phyloP scores from a whole-genome alignment of 2,888 invertebrate species.

The Lomographa bimaculata region DNA sequence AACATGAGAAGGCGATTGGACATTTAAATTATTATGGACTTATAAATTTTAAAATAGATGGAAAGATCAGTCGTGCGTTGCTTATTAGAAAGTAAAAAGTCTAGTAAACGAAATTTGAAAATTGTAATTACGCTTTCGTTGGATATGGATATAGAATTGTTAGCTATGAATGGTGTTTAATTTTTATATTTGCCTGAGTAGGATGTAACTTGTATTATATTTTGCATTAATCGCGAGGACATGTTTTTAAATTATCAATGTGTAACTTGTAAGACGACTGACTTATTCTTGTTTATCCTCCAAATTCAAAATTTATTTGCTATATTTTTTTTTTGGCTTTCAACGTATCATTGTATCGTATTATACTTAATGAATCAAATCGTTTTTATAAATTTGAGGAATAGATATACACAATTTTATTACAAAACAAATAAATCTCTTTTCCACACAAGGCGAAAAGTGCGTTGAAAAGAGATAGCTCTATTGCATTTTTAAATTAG shows the following conservation, averaged over 20 bases:
- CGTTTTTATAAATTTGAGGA: no score
- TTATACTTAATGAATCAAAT: no score
- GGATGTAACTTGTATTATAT: slow-evolving; percentile 24
- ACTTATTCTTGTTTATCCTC: slow-evolving; percentile 9
- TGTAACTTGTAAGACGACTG: slow-evolving; percentile 5
- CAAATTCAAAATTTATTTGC: no score
- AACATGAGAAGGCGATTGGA: slow-evolving; percentile 80
- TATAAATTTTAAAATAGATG: slow-evolving; percentile 50
- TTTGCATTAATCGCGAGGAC: slow-evolving; percentile 11
- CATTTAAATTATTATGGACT: slow-evolving; percentile 66
- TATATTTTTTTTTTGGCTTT: no score
- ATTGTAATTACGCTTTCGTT: slow-evolving; percentile 69
- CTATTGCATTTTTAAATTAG: no score
- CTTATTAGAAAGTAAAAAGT: slow-evolving; percentile 72
- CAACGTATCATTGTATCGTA: no score
- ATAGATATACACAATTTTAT: no score
- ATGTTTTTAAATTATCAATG: slow-evolving; percentile 16
- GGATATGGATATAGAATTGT: slow-evolving; percentile 67
- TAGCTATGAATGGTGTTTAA: slow-evolving; percentile 61
- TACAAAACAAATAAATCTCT: no score
- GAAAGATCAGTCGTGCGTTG: slow-evolving; percentile 69
- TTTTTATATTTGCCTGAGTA: slow-evolving; percentile 46
- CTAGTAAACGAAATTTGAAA: slow-evolving; percentile 51
- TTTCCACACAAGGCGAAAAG: not conserved
- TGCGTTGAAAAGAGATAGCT: not conserved